Base-by-base conservation (phyloP, 2,888 invertebrate species). In the Orgyia antiqua region DNA sequence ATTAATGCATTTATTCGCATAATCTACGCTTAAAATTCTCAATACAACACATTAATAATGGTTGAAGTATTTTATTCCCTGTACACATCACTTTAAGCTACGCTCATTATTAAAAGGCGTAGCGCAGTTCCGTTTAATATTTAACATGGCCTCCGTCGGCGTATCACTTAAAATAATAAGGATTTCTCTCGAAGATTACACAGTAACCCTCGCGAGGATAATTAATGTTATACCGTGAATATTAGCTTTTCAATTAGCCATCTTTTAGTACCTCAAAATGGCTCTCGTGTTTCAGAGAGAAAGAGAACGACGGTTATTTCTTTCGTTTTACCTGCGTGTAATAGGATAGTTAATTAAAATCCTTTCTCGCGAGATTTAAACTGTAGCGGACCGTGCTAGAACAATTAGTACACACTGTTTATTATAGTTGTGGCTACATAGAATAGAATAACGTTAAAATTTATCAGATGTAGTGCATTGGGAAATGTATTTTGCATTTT, bases 191-290 rank as follows among this genome's bases (percentile, higher is more conserved):
- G 59, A 47, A 73, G 73, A 72, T 74, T 70, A 70, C 68, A 51
- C 56, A 60, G 58, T 54, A 58, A 65, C 71, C 68, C 79, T 75
- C 69, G 39, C 45, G 71, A 68, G 79, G 67, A 75, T 79, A 82
- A 82, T 83, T 82, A 82, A 82, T 76, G 74, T 74, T 74, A 74
- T 76, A 67, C 69, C 70, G 63, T 67, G 78, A 73, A 78, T 80
- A 82, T 83, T 82, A 83, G 80, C 80, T 82, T 80, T 79, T 76
- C 80, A 82, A 83, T 82, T 83, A 82, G 71, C 63, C 68, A 65
- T 71, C 69, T 82, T 78, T 78, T 79, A 80, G 70, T 74, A 64
- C 66, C 71, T 72, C 63, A 68, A 70, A 73, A 76, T 63, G 70
- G 72, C 56, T 69, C 68, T 75, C 68, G 51, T 59, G 72, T 73